A percentile compares a stretch with the other conserved stretches of the same genome.
Conservation (phyloP, 1,140 invertebrate genomes). For the Eumaeus atala region DNA sequence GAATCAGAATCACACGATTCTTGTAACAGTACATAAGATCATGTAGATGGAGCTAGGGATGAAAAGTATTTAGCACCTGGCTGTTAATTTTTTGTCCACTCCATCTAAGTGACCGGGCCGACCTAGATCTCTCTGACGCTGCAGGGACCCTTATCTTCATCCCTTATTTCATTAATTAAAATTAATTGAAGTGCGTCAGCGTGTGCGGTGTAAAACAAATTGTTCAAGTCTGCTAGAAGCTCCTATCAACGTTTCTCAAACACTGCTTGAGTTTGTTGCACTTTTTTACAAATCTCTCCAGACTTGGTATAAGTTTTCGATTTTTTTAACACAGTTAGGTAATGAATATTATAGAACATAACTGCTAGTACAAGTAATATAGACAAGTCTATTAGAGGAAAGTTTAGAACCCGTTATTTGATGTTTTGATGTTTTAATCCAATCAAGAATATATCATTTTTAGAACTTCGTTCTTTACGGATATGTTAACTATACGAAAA, state of each 20-base stretch:
- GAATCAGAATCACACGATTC: not conserved
- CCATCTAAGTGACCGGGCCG: not conserved
- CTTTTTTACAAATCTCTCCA: too few species aligned
- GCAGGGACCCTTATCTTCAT: not conserved
- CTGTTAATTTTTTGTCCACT: constrained; percentile 1
- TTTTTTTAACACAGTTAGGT: constrained; percentile 10
- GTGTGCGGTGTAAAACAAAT: not conserved
- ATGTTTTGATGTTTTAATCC: constrained; percentile 8
- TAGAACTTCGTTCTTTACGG: constrained; percentile 10
- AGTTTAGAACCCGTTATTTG: constrained; percentile 12
- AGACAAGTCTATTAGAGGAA: not conserved
- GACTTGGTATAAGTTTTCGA: too few species aligned
- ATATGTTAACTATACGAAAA: too few species aligned
- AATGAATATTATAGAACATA: constrained; percentile 7
- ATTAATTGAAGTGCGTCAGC: not conserved
- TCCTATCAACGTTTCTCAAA: too few species aligned
- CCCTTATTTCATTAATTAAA: too few species aligned
- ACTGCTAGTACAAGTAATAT: too few species aligned
- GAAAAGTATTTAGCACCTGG: not conserved
- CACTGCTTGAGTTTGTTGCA: too few species aligned
- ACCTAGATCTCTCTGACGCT: not conserved
- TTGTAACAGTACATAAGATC: not conserved
- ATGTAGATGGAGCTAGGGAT: too few species aligned
- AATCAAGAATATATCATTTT: constrained; percentile 4
- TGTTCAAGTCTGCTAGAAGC: too few species aligned